A percentile compares a stretch with the other conserved stretches of the same genome.
Conservation (phyloP, 2,113 vertebrate genomes). For the Ptychochromis oligacanthus region DNA sequence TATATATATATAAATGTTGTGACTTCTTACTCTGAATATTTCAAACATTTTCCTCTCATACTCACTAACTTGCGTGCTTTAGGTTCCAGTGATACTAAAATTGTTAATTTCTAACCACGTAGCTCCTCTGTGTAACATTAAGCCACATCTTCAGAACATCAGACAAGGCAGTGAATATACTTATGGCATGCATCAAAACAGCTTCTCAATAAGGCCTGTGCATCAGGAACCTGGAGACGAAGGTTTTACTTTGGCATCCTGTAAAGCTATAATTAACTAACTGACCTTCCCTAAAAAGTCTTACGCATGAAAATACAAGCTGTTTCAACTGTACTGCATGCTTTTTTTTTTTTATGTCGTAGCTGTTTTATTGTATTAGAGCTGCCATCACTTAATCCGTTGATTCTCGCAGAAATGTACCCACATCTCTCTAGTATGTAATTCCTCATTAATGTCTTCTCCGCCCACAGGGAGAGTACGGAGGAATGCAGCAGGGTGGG, state of each 20-base stretch:
- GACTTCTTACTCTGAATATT: not conserved
- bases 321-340: constrained; percentile 26
- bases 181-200: constrained; percentile 36
- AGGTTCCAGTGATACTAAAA: constrained; percentile 31
- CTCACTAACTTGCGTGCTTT: constrained; percentile 23
- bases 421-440: not conserved
- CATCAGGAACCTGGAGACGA: not conserved
- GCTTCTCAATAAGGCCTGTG: constrained; percentile 20
- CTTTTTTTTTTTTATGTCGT: not conserved
- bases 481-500: constrained; percentile 80
- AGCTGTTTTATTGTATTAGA: not conserved
- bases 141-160: not conserved
- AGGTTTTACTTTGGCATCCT: not conserved
- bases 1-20: not conserved
- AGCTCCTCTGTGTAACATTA: not conserved
- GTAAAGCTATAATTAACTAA: constrained; percentile 38
- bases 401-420: not conserved
- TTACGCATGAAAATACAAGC: constrained; percentile 19
- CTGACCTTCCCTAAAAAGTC: not conserved
- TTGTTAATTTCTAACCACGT: constrained; percentile 45
- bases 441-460: constrained; percentile 11
- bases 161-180: not conserved
- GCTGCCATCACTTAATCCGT: constrained; percentile 3
- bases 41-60: constrained; percentile 2
- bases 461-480: constrained; percentile 77